Base-by-base conservation (phyloP, 2,888 invertebrate species). In the Mantis religiosa region DNA sequence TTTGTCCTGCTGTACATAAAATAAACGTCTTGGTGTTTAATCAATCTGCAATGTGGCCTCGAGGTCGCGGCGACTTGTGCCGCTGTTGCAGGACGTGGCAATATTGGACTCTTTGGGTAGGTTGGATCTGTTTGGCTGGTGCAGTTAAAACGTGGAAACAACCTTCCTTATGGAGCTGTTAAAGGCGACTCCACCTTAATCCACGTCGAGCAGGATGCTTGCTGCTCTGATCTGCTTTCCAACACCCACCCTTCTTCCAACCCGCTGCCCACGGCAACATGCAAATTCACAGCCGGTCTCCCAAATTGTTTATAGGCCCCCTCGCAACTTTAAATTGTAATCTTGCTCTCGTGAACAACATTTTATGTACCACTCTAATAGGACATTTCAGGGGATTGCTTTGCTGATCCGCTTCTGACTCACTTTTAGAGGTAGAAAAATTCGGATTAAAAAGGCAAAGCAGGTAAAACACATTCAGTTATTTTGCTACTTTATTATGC, bases 111-210 rank as follows among this genome's bases (percentile, higher is more conserved):
- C 47, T 30, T 84, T 85, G 88, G 85, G 85, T 85, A 85, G 85
- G 83, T 83, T 84, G 88, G 28, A 27, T 34, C 83, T 47, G 83
- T 30, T 83, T 28, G 41, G 47, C 84, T 27, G 28, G 83, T 83
- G 87, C 47, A 84, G 87, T 83, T 83, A 34, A 87, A 83, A 87
- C 86, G 47, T 88, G 89, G 87, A 89, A 89, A 88, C 90, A 90
- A 90, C 90, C 87, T 90, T 90, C 90, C 90, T 90, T 90, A 89
- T 90, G 85, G 82, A 89, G 90, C 84, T 85, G 89, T 90, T 90
- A 89, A 54, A 84, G 82, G 41, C 47, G 90, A 90, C 90, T 89
- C 90, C 90, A 88, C 90, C 90, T 90, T 89, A 90, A 90, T 90
- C 85, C 90, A 89, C 88, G 88, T 71, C 88, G 89, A 82, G 86